Base-by-base conservation (phyloP, 2,888 invertebrate species). In the Dusona sp. region DNA sequence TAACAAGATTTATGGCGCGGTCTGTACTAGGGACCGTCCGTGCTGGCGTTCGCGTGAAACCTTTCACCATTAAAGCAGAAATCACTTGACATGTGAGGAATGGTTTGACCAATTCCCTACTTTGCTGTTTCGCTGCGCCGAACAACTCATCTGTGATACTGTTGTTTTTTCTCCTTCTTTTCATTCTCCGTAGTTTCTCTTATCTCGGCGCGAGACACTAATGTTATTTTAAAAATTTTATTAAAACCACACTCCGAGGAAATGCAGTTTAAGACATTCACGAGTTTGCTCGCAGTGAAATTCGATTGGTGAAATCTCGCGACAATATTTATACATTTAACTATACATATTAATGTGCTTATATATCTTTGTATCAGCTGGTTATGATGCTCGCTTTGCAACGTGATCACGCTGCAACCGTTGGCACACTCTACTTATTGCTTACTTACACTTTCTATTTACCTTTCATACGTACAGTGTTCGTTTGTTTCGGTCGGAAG, bases 361-460 rank as follows among this genome's bases (percentile, higher is more conserved):
- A 7, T 51, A 61, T 25, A 36, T 38, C 51, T 22, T 19, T 13
- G 36, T 79, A 85, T 85, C 74, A 61, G 74, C 79, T 74, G 48
- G 68, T 82, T 73, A 77, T 77, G 42, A 79, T 74, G 81, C 74
- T 61, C 38, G 67, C 33, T 72, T 67, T 25, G 73, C 67, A 67
- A 78, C 57, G 57, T 51, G 75, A 67, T 74, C 68, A 73, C 78
- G 65, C 61, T 64, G 57, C 51, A 38, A 57, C 51, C 57, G 75
- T 51, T 68, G 68, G 57, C 83, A 72, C 72, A 74, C 67, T 81
- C 48, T 65, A 48, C 57, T 64, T 61, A 67, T 73, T 48, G 72
- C 65, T 74, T 81, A 82, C 82, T 82, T 78, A 78, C 82, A 79
- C 85, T 85, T 85, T 85, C 85, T 85, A 82, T 85, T 82, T 73